phyloP scores from a whole-genome alignment of 1,140 invertebrate species.

The Caerostris extrusa region DNA sequence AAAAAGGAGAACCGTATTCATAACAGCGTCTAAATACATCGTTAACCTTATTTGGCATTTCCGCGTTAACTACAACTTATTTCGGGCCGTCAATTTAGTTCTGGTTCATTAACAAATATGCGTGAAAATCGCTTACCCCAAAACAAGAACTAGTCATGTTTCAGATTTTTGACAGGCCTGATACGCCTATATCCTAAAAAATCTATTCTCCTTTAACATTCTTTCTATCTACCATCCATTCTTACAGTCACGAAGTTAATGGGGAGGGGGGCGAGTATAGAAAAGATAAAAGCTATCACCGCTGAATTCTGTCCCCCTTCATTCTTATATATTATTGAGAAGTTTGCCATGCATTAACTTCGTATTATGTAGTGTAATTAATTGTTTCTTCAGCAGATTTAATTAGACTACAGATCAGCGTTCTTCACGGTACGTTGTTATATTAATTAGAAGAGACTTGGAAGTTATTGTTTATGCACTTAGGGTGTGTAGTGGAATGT shows the following conservation, averaged over 20 bases:
- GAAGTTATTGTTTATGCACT: slow-evolving; percentile 8
- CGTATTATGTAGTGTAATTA: slow-evolving; percentile 39
- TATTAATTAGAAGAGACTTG: slow-evolving; percentile 17
- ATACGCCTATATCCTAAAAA: slow-evolving; percentile 57
- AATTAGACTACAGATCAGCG: slow-evolving; percentile 37
- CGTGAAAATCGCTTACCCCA: slow-evolving; percentile 35
- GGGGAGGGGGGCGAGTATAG: neutral
- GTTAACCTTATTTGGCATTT: slow-evolving; percentile 38
- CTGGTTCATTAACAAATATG: slow-evolving; percentile 61
- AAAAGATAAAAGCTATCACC: slow-evolving; percentile 25
- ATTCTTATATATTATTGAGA: neutral
- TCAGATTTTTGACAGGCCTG: slow-evolving; percentile 38
- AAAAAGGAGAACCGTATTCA: neutral
- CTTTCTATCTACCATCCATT: neutral
- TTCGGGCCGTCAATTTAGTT: slow-evolving; percentile 10
- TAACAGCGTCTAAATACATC: slow-evolving; percentile 4
- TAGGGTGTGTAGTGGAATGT: neutral
- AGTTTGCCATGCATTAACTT: slow-evolving; percentile 42
- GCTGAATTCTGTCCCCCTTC: neutral
- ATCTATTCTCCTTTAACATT: slow-evolving; percentile 48
- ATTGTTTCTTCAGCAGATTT: slow-evolving; percentile 53
- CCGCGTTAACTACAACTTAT: slow-evolving; percentile 48
- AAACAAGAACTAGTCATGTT: slow-evolving; percentile 53
- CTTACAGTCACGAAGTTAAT: neutral
- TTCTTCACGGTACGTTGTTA: slow-evolving; percentile 34